phyloP scores from a whole-genome alignment of 2,888 invertebrate genomes.

The Drosophila anceps region DNA sequence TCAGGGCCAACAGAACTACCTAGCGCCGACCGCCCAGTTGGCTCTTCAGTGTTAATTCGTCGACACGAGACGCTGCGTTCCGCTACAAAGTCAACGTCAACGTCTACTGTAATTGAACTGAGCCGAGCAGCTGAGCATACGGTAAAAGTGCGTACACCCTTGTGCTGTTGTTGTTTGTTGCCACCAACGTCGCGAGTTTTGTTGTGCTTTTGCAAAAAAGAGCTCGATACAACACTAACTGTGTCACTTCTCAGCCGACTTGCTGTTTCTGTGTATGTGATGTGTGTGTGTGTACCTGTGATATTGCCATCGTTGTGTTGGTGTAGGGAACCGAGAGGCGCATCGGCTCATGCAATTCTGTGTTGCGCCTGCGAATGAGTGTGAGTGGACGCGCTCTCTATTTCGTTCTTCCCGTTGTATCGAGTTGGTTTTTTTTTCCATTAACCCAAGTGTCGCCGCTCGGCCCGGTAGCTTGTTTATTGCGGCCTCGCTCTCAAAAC shows the following conservation, averaged over 20 bases:
- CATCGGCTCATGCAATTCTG: slow-evolving; percentile 52
- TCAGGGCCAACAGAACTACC: slow-evolving; percentile 58
- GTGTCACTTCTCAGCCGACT: slow-evolving; percentile 58
- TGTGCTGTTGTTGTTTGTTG: slow-evolving; percentile 47
- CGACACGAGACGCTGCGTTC: slow-evolving; percentile 83
- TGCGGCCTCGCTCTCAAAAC: slow-evolving; percentile 7
- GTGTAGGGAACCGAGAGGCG: slow-evolving; percentile 52
- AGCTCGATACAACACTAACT: slow-evolving; percentile 72
- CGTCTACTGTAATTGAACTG: slow-evolving; percentile 45
- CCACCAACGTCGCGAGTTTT: slow-evolving; percentile 51
- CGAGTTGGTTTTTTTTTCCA: slow-evolving; percentile 1
- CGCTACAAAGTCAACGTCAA: slow-evolving; percentile 60
- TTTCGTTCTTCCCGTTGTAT: slow-evolving; percentile 13
- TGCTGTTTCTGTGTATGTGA: slow-evolving; percentile 10
- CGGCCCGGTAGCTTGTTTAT: slow-evolving; percentile 15
- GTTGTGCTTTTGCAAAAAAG: slow-evolving; percentile 50
- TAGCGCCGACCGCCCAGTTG: slow-evolving; percentile 68
- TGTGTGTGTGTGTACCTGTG: slow-evolving; percentile 34
- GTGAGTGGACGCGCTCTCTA: slow-evolving; percentile 36
- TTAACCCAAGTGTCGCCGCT: slow-evolving; percentile 30
- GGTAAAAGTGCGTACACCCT: slow-evolving; percentile 40
- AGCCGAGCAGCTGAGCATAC: slow-evolving; percentile 39
- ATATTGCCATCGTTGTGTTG: slow-evolving; percentile 24
- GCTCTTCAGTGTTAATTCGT: slow-evolving; percentile 83
- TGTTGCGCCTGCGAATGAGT: slow-evolving; percentile 30